Evolutionary conservation across 2,797 vertebrate genomes (phyloP).

Genomic region (Erethizon dorsatum): DNA sequence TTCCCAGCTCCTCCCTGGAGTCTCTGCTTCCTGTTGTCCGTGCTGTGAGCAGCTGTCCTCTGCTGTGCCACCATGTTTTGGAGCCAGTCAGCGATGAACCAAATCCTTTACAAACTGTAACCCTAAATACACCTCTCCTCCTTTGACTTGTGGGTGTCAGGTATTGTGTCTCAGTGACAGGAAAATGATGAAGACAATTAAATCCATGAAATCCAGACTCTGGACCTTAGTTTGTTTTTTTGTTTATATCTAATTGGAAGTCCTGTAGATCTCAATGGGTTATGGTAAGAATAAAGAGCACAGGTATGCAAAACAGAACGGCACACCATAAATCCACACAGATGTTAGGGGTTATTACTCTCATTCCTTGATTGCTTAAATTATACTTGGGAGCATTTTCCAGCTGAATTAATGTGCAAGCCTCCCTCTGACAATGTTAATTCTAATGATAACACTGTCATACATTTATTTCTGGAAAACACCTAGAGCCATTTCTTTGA

Average conservation of each 20-base stretch:
- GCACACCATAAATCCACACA: neutral
- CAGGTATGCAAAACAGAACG: neutral
- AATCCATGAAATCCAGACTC: neutral
- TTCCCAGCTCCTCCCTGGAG: neutral
- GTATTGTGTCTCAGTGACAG: neutral
- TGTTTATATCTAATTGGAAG: neutral
- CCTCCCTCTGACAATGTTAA: neutral
- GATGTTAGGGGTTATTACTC: neutral
- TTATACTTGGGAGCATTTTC: neutral
- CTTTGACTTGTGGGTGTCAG: neutral
- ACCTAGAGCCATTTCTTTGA: conserved; percentile 52
- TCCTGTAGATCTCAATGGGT: neutral
- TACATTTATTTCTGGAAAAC: conserved; percentile 64
- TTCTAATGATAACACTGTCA: neutral
- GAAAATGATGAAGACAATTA: neutral
- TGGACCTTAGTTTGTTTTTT: neutral
- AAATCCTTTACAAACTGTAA: neutral
- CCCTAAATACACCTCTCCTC: neutral
- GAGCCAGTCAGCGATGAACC: neutral
- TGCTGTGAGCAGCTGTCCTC: neutral
- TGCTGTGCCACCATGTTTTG: neutral
- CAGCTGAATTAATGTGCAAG: neutral
- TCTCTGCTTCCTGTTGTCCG: neutral
- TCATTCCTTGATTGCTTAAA: neutral
- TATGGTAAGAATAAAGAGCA: neutral